Conservation (phyloP, 1,140 invertebrate genomes). For the Drosophila tsacasi region DNA sequence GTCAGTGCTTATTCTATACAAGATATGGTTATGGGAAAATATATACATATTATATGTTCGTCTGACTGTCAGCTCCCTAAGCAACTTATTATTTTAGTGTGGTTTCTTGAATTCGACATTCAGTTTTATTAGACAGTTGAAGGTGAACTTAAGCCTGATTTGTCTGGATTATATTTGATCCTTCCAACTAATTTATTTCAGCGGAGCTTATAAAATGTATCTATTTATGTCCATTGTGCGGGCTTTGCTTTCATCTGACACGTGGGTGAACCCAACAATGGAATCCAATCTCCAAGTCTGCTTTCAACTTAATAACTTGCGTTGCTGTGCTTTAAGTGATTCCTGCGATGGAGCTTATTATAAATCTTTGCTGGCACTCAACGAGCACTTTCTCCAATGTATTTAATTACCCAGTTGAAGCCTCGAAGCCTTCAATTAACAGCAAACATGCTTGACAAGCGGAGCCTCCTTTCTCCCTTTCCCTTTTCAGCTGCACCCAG, state of each 20-base stretch:
- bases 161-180: background rate
- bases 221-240: slow-evolving; percentile 11
- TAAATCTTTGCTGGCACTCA: slow-evolving; percentile 8
- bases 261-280: background rate
- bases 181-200: slow-evolving; percentile 22
- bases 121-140: slow-evolving; percentile 16
- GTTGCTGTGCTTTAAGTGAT: background rate
- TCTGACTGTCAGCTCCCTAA: background rate
- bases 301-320: background rate
- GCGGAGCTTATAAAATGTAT: background rate
- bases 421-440: slow-evolving; percentile 51
- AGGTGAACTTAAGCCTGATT: background rate
- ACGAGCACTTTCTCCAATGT: slow-evolving; percentile 14
- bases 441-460: slow-evolving; percentile 26
- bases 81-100: too few relatives aligned
- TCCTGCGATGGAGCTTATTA: slow-evolving; percentile 3
- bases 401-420: slow-evolving; percentile 67
- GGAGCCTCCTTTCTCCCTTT: slow-evolving; percentile 30
- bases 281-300: background rate
- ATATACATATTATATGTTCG: background rate
- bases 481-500: background rate
- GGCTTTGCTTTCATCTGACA: background rate
- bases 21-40: background rate
- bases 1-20: background rate
- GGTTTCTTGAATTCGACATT: background rate